Percentiles rank a stretch among this genome's conserved stretches.
Evolutionary conservation across 2,888 invertebrate genomes (phyloP).

Genomic region (Parnassius mnemosyne): DNA sequence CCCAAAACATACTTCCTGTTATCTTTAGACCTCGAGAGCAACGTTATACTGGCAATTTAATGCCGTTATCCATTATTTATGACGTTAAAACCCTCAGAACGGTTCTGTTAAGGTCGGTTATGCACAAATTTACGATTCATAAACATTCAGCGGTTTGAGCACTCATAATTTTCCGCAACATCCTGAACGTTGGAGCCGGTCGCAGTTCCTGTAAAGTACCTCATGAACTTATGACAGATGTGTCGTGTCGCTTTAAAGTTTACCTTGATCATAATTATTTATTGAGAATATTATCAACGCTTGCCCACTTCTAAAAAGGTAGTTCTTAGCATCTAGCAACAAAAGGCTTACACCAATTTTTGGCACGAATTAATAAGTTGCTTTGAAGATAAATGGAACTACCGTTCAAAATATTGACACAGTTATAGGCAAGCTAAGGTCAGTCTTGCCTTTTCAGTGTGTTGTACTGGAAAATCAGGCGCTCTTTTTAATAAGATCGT

Average conservation of each 20-base stretch:
- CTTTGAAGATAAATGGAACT: too few relatives aligned
- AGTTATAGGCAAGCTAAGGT: too few relatives aligned
- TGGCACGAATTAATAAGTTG: too few relatives aligned
- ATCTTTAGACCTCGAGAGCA: conserved; percentile 34
- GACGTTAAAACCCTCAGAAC: conserved; percentile 50
- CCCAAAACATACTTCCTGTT: background rate
- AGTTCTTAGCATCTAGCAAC: too few relatives aligned
- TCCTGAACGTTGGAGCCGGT: conserved; percentile 30
- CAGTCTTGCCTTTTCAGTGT: too few relatives aligned
- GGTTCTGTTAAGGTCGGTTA: conserved; percentile 50
- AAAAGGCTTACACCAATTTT: too few relatives aligned
- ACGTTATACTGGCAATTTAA: conserved; percentile 49
- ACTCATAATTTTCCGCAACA: conserved; percentile 38
- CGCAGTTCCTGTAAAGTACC: background rate
- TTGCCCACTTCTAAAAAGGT: too few relatives aligned
- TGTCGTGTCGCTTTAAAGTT: background rate
- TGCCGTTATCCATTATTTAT: conserved; percentile 55
- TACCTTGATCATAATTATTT: too few relatives aligned
- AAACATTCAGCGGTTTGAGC: conserved; percentile 48
- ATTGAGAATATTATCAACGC: too few relatives aligned
- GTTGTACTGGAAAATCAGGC: too few relatives aligned
- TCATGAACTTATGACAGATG: background rate
- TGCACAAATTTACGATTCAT: conserved; percentile 54
- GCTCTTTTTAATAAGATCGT: too few relatives aligned
- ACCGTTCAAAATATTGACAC: too few relatives aligned